A percentile compares a stretch with the other conserved stretches of the same genome.
Evolutionary conservation across 2,888 invertebrate species (phyloP).

Genomic region (Eremobia ochroleuca): DNA sequence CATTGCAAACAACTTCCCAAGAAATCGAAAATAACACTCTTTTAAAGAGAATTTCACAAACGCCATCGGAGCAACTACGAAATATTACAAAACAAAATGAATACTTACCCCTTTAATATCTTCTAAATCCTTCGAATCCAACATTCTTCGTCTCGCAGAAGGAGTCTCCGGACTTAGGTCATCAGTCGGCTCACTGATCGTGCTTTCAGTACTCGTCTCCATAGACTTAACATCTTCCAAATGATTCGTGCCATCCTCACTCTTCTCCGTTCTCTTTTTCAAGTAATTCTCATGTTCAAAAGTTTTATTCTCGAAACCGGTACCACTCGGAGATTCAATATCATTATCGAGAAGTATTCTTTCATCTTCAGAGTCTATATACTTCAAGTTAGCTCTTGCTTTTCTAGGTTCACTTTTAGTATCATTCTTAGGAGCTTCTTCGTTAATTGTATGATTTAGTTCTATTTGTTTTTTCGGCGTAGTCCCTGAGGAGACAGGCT

Average conservation of each 20-base stretch:
- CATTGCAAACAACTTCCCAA: not conserved
- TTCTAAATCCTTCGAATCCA: constrained; percentile 83
- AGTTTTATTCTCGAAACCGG: constrained; percentile 88
- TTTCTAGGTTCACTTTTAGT: constrained; percentile 73
- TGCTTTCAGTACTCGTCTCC: constrained; percentile 88
- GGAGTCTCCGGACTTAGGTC: constrained; percentile 86
- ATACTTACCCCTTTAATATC: constrained; percentile 86
- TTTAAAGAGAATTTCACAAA: not conserved
- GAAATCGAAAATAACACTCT: not conserved
- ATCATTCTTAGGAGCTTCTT: constrained; percentile 73
- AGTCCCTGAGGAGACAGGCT: constrained; percentile 87
- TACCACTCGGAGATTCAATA: constrained; percentile 87
- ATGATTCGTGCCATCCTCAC: constrained; percentile 74
- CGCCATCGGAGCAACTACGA: constrained; percentile 57
- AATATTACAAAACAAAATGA: constrained; percentile 61
- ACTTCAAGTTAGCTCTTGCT: constrained; percentile 79
- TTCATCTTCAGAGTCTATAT: constrained; percentile 84
- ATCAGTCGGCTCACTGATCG: constrained; percentile 84
- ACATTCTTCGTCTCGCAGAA: constrained; percentile 80
- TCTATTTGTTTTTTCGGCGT: constrained; percentile 78
- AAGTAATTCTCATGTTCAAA: constrained; percentile 88
- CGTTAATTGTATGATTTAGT: constrained; percentile 73
- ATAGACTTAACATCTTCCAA: constrained; percentile 84
- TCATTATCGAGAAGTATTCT: constrained; percentile 85
- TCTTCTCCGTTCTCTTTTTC: constrained; percentile 86